Evolutionary conservation across 1,140 invertebrate species (phyloP), one percentile per base, ranked within the genome.

Genomic region (Micrasema minimum): DNA sequence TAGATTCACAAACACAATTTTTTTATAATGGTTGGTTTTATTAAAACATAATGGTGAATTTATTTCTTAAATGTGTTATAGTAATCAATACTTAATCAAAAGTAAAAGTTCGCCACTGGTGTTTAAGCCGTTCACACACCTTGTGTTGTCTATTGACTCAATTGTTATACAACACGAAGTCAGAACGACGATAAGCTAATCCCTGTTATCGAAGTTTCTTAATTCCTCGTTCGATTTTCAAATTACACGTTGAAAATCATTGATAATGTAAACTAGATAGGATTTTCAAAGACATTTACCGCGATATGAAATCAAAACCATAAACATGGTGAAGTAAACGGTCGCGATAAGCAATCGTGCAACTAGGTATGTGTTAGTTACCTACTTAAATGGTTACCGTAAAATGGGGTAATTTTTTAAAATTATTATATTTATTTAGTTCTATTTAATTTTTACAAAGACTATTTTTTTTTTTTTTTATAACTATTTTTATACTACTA

Each of bases 281-380:
- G 48, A 53, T 35, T 51, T 73, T 74, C 69, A 69, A 74, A 74
- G 69, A 55, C 66, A 64, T 31, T 64, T 14, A 57, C 72, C 72
- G 68, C 72, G 72, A 70, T 67, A 70, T 59, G 18, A 74, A 74
- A 74, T 74, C 72, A 74, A 37, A 71, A 67, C 59, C 72, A 74
- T 74, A 74, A 74, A 74, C n/a, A 61, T 45, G 55, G 62, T 9
- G 10, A 45, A 66, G 64, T 45, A 50, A 23, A 53, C 64, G 35
- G 64, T 16, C 12, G 38, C 20, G 66, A 68, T 68, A 68, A 68
- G 37, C 14, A 14, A 16, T 45, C 1, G 3, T n/a, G 5, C 4
- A 16, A 16, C n/a, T 45, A 45, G 18, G 43, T 45, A 45, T 6
- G 3, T 16, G 18, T 2, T 5, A 41, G 1, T n/a, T 5, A 41